phyloP scores from a whole-genome alignment of 2,888 invertebrate genomes.

The Dascillus cervinus region DNA sequence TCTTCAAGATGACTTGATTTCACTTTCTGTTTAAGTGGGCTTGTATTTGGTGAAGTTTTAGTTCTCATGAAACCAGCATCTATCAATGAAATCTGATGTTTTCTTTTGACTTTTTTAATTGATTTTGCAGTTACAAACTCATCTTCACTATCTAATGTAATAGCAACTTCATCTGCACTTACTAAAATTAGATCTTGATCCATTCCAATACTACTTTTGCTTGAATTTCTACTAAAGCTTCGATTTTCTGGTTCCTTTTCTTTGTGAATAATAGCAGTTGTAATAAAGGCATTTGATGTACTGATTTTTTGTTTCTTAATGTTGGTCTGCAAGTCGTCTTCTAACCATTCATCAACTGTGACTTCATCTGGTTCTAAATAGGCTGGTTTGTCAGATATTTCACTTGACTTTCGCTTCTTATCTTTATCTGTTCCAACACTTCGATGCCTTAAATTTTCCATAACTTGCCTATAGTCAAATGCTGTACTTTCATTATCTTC shows the following conservation, averaged over 20 bases:
- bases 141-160: conserved; percentile 8
- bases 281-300: conserved; percentile 5
- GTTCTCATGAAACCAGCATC: conserved; percentile 53
- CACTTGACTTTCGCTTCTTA: conserved; percentile 23
- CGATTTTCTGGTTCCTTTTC: too few species aligned
- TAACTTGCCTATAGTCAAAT: conserved; percentile 59
- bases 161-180: background rate
- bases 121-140: conserved; percentile 1
- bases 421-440: conserved; percentile 4
- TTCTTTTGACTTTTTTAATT: conserved; percentile 44
- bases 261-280: too few species aligned
- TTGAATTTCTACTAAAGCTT: too few species aligned
- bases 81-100: conserved; percentile 54
- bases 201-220: too few species aligned
- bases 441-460: conserved; percentile 56
- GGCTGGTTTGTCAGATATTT: conserved; percentile 49
- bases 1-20: conserved; percentile 26
- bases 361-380: conserved; percentile 60
- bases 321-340: conserved; percentile 60
- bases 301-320: conserved; percentile 23
- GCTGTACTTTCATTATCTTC: conserved; percentile 21
- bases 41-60: background rate
- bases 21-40: conserved; percentile 9
- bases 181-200: too few species aligned
- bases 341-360: conserved; percentile 75